phyloP scores from a whole-genome alignment of 2,888 invertebrate genomes.

The Stratiomys singularior region DNA sequence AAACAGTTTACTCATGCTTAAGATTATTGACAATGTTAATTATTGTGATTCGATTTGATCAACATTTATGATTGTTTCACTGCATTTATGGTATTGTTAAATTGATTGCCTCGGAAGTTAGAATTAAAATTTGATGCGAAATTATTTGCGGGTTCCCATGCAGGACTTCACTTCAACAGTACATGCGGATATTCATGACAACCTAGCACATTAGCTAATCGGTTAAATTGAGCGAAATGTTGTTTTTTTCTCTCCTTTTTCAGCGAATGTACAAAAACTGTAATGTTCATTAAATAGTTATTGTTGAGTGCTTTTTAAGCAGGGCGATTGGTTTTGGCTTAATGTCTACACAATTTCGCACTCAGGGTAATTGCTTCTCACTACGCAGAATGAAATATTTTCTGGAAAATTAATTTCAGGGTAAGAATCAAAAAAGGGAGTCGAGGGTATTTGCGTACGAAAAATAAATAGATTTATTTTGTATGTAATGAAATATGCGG shows the following conservation, averaged over 20 bases:
- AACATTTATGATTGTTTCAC: no score
- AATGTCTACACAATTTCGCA: constrained; percentile 19
- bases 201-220: constrained; percentile 39
- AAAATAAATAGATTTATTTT: no score
- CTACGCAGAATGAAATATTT: no score
- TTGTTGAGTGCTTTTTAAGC: background rate
- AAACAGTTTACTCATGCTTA: no score
- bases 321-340: background rate
- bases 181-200: constrained; percentile 18
- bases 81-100: no score
- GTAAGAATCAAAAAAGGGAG: no score
- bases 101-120: background rate
- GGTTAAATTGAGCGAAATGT: constrained; percentile 43
- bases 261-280: background rate
- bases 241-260: background rate
- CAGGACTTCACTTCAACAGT: background rate
- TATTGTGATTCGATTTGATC: no score
- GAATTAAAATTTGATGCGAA: constrained; percentile 10
- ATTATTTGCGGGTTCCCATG: background rate
- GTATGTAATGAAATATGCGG: no score
- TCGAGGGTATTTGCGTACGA: no score
- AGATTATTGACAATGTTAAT: no score
- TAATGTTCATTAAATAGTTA: background rate
- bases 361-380: background rate
- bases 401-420: no score